A percentile compares a stretch with the other conserved stretches of the same genome.
phyloP scores from a whole-genome alignment of 2,797 vertebrate species.

The Pseudopleuronectes americanus region DNA sequence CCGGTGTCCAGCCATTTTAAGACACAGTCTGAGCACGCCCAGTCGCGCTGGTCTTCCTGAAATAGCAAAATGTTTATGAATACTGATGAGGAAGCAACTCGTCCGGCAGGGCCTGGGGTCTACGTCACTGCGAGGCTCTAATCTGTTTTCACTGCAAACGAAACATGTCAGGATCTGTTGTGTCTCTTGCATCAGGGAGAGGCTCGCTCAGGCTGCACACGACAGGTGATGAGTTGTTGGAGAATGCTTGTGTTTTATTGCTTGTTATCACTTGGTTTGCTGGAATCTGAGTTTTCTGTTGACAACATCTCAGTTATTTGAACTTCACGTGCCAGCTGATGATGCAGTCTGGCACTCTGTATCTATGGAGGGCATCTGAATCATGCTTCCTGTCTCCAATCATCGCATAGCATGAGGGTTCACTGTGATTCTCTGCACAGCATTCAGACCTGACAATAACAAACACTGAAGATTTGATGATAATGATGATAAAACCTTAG shows the following conservation, averaged over 20 bases:
- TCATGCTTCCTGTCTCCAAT: slow-evolving; percentile 56
- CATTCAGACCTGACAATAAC: slow-evolving; percentile 51
- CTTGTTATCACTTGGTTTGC: slow-evolving; percentile 1
- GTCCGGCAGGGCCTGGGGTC: slow-evolving; percentile 19
- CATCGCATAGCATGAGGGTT: slow-evolving; percentile 48
- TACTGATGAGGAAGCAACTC: slow-evolving; percentile 51
- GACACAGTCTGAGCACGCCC: slow-evolving; percentile 62
- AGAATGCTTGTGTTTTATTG: not conserved
- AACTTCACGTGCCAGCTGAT: not conserved
- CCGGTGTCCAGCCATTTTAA: slow-evolving; percentile 25
- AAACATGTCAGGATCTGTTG: slow-evolving; percentile 47
- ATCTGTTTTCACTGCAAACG: slow-evolving; percentile 22
- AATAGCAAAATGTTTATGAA: slow-evolving; percentile 61
- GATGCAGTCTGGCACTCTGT: slow-evolving; percentile 15
- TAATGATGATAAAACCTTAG: slow-evolving; percentile 9
- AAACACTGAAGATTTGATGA: slow-evolving; percentile 38
- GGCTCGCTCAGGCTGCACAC: not conserved
- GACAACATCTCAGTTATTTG: slow-evolving; percentile 1
- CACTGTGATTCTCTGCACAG: slow-evolving; percentile 30
- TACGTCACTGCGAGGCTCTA: slow-evolving; percentile 14
- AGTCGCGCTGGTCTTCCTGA: slow-evolving; percentile 24
- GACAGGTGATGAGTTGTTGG: not conserved
- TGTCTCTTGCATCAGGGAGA: not conserved
- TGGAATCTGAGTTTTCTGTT: slow-evolving; percentile 14
- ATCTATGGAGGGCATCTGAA: slow-evolving; percentile 49